Evolutionary conservation across 2,888 invertebrate genomes (phyloP), one percentile per base, ranked within the genome.

Genomic region (Heteromurus nitidus): DNA sequence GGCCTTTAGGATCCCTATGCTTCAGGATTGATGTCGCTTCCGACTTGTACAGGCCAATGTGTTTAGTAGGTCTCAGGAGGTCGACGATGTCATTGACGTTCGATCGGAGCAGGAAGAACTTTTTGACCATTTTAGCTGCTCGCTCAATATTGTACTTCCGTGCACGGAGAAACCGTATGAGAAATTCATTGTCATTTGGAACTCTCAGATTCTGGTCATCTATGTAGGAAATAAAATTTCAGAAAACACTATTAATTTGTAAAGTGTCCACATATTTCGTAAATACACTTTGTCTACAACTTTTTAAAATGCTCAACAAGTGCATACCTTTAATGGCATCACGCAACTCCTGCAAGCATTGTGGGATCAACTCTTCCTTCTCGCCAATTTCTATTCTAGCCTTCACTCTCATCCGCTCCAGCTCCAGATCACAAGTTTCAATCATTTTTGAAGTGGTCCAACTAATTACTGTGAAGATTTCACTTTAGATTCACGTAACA

Each of bases 1-100:
- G 84, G 9, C 88, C 88, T 42, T 85, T 79, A 1, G 80, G 58
- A 74, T 88, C 87, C 65, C 87, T 84, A 2, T 62, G 31, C n/a
- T 72, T 79, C 20, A 85, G 36, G 50, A 85, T 73, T 44, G 76
- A 68, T 7, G 73, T 67, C 31, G 80, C 36, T 36, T 76, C 77
- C 11, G 69, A 28, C 30, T 83, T 64, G 44, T 74, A 80, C 16
- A 80, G 53, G 0, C 16, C 22, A 13, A 65, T 68, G 24, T 83
- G 69, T 1, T 30, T 13, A 0, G 74, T 44, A 3, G 83, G 83
- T 24, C 50, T 58, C 44, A 83, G 20, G 3, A 70, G 30, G 0
- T 70, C 72, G 55, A 70, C 47, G 31, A 83, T 75, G 26, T 83
- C 83, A 22, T 72, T 62, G n/a, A 72, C 70, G 44, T 22, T 75